Evolutionary conservation across 2,113 vertebrate genomes (phyloP).

Genomic region (Ciconia boyciana): DNA sequence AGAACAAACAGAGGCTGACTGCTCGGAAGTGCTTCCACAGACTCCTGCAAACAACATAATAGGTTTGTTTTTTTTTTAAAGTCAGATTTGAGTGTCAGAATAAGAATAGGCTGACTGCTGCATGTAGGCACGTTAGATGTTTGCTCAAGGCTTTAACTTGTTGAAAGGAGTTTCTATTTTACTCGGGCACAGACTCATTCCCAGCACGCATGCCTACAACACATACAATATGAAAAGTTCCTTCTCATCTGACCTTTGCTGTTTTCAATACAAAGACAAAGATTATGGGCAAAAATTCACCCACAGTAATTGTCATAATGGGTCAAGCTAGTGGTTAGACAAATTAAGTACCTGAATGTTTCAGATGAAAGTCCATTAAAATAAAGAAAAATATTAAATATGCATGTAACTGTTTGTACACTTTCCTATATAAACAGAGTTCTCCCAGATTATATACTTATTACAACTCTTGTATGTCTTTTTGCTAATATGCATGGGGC

Average conservation of each 20-base stretch:
- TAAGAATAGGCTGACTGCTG: neutral
- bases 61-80: neutral
- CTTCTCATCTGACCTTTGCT: neutral
- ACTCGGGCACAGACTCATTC: neutral
- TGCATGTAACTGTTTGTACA: neutral
- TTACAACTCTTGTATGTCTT: neutral
- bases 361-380: neutral
- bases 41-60: conserved; percentile 79
- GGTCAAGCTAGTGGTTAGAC: neutral
- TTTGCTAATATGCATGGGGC: neutral
- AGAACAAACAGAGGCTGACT: conserved; percentile 91
- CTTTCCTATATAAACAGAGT: neutral
- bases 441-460: neutral
- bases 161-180: neutral
- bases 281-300: neutral
- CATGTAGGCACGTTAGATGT: neutral
- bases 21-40: conserved; percentile 98
- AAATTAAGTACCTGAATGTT: neutral
- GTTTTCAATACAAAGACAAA: neutral
- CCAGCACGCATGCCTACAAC: neutral
- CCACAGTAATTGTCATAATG: neutral
- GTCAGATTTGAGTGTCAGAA: neutral
- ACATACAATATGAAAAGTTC: neutral
- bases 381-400: neutral
- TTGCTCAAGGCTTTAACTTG: neutral